Evolutionary conservation across 2,888 invertebrate species (phyloP), one percentile per base, ranked within the genome.

Genomic region (Dendrolimus pini): DNA sequence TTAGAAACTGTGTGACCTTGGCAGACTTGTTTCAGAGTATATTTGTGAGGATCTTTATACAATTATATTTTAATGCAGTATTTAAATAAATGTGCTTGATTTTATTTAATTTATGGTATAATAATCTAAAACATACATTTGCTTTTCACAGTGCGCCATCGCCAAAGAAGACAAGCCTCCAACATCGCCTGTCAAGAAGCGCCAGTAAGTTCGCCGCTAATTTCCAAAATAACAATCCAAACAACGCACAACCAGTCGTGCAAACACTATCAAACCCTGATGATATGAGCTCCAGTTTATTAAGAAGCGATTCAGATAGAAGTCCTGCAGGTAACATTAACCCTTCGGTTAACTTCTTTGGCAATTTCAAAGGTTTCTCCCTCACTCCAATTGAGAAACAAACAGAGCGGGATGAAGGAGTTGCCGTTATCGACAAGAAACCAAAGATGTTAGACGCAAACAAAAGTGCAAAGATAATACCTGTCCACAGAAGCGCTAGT

Each of bases 281-380:
- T 68, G 95, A 94, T 68, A 94, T 93, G 93, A 93, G 94, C 78
- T 94, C 94, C 13, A 94, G 94, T 7, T 80, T 95, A 0, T 82
- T 95, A 0, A 90, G 93, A 59, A 89, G 90, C 12, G 92, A 93
- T 58, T 87, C 91, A 0, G 92, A 83, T 47, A 66, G 83, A 14
- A 89, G 87, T 18, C 91, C 91, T 1, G 78, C 91, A 13, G 88
- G 90, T 1, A 83, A 86, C 55, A 69, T 89, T 1, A 89, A 89
- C 66, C 88, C 92, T 55, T 77, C 91, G 47, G 83, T 92, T 61
- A 94, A 94, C 71, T 94, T 97, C 84, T 96, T 96, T 78, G 97
- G 97, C 1, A 95, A 96, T 71, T 96, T 96, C 85, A 96, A 96
- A 82, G 97, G 97, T 0, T 97, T 97, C 81, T 94, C 95, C 0